These are phyloP conservation scores for Lordiphosa andalusiaca DNA, from an alignment of 2,888 invertebrate genomes.

Conservation along the genomic window DNA sequence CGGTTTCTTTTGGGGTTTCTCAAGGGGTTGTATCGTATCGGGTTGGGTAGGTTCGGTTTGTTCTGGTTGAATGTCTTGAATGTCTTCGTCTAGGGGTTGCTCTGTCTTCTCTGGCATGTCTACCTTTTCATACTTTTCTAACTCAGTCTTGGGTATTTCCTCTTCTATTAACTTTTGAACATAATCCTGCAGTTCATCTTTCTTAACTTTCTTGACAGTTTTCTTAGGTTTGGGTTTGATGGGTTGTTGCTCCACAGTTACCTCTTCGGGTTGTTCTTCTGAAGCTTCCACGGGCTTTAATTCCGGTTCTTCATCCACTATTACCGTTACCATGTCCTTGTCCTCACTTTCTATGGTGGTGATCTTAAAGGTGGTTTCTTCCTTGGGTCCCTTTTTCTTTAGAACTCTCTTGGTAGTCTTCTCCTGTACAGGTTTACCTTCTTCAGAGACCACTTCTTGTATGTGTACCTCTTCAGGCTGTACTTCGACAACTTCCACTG, in stretches of 20 bases:
- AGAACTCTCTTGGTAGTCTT: conserved; percentile 73
- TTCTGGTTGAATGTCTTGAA: conserved; percentile 18
- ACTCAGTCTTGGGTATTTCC: conserved; percentile 77
- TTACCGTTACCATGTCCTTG: conserved; percentile 69
- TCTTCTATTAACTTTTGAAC: conserved; percentile 71
- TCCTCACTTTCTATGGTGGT: conserved; percentile 75
- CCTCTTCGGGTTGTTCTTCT: conserved; percentile 54
- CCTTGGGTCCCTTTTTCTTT: conserved; percentile 70
- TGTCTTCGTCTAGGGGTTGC: conserved; percentile 30
- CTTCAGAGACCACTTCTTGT: conserved; percentile 64
- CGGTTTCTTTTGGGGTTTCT: conserved; percentile 43
- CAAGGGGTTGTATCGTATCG: conserved; percentile 19
- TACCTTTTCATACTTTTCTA: conserved; percentile 79
- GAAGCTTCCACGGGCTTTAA: conserved; percentile 23
- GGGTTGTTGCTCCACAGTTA: conserved; percentile 72
- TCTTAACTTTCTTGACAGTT: conserved; percentile 66
- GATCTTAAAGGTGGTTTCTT: conserved; percentile 69
- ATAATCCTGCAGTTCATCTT: conserved; percentile 71
- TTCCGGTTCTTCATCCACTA: conserved; percentile 70
- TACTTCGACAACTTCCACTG: conserved; percentile 68
- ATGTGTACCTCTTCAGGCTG: conserved; percentile 64
- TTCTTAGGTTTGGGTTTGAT: conserved; percentile 71
- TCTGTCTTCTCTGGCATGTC: conserved; percentile 74
- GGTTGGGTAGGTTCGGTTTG: conserved; percentile 13
- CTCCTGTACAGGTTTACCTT: conserved; percentile 72